Evolutionary conservation across 1,140 invertebrate genomes (phyloP), one percentile per base, ranked within the genome.

Genomic region (Euglossa dilemma): DNA sequence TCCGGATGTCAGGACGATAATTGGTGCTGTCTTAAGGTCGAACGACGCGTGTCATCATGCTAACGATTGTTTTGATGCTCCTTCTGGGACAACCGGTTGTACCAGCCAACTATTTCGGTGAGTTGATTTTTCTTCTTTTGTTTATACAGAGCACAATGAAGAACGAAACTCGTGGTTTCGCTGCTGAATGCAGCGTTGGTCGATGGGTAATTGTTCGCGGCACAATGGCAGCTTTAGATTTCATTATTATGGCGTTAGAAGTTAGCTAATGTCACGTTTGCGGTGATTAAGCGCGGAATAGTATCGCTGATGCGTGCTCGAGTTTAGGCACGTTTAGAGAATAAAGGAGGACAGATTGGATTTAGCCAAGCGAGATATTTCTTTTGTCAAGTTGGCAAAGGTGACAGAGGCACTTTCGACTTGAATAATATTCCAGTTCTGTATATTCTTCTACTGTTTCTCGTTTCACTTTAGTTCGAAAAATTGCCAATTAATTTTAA

Each of bases 81-180:
- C 80, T 92, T 11, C 73, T 89, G 67, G 71, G 81, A 25, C 88
- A 86, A 59, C 80, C 56, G 45, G 69, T 84, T 12, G 85, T 74
- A 56, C 36, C 59, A 45, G 77, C 88, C 20, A 90, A 91, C 56
- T 85, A 87, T 87, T 90, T 92, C 70, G 91, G 92, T 92, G 85
- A 90, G 83, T 84, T 57, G 2, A 14, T 28, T 54, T 54, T 12
- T 23, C 0, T 47, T 69, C n/a, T 25, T 69, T 45, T 67, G 20
- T 54, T 18, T 54, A 63, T n/a, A 25, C 14, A 25, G 28, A 14
- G 12, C 59, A 25, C 12, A 36, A 36, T 36, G 4, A 36, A 36
- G 36, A 45, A 20, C 14, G 18, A 6, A 23, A 67, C 52, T 70
- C 28, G 61, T 36, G 28, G 28, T 43, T 70, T 25, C 9, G 23